phyloP scores from a whole-genome alignment of 1,140 invertebrate species.

The Cydia pomonella region DNA sequence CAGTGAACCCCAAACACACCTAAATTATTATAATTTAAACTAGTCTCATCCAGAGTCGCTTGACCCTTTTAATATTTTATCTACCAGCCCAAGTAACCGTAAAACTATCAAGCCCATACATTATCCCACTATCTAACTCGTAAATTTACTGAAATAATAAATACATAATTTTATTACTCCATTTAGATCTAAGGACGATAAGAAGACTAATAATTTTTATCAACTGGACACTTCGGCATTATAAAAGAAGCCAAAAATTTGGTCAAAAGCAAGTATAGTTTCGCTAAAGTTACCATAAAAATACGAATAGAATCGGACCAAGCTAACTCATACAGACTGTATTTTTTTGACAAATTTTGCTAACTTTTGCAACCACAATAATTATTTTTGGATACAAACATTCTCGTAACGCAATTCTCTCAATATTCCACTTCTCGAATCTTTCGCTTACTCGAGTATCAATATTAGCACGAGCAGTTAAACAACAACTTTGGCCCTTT shows the following conservation, averaged over 20 bases:
- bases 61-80: not conserved
- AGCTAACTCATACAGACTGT: no score
- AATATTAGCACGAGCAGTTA: no score
- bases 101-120: constrained; percentile 3
- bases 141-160: constrained; percentile 1
- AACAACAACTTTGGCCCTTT: no score
- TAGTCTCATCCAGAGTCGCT: not conserved
- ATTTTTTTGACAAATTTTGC: no score
- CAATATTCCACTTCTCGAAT: no score
- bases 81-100: not conserved
- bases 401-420: no score
- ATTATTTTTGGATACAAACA: no score
- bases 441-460: no score
- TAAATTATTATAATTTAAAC: no score
- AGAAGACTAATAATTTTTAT: not conserved
- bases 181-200: constrained; percentile 11
- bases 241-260: not conserved
- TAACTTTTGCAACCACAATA: no score
- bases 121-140: not conserved
- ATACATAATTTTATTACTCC: not conserved
- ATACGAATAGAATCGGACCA: not conserved
- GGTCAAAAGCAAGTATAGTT: not conserved
- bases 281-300: not conserved
- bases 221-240: not conserved
- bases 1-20: no score